Base-by-base conservation (phyloP, 23 tunicate species). In the Trididemnum clinides region DNA sequence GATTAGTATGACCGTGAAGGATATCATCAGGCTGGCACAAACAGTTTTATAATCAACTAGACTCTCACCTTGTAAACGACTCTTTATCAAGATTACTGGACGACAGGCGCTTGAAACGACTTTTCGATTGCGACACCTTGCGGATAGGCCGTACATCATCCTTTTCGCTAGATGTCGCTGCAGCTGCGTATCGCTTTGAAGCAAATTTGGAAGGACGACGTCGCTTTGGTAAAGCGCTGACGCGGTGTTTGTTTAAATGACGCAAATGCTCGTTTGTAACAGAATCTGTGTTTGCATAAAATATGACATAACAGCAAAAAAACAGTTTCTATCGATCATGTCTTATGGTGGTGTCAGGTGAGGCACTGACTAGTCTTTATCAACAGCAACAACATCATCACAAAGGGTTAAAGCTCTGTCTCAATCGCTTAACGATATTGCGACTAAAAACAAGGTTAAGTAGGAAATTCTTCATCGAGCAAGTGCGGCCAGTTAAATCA, bases 201-300 rank as follows among this genome's bases (percentile, higher is more conserved):
- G 88, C 57, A 39, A 57, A 85, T 33, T 39, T 34, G 23, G 88
- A 32, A 1, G 88, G 88, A 6, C 88, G 72, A 7, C 88, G 82
- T 21, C 88, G 73, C 3, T 20, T 28, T 58, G 88, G 82, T 3
- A 62, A 34, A 31, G 50, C 39, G 27, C 73, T 75, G 1, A 62
- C 88, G 34, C 88, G 88, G 73, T 34, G 18, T 54, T 85, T 85
- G 35, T 85, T 85, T 10, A 73, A 39, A 34, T 85, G 88, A 26
- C 82, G 88, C 51, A 85, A 79, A 36, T 51, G 65, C 31, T 57
- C 82, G 80, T 85, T 85, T 7, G 51, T 20, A 12, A 64, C 74
- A 18, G 15, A 34, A 62, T 38, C 85, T 81, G 54, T 23, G 21
- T 34, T 30, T 23, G 34, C 28, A 78, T 4, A 3, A n/a, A n/a